These are phyloP conservation scores for Brachionus sp. DNA, from an alignment of 1,140 invertebrate genomes.

Conservation along the genomic window DNA sequence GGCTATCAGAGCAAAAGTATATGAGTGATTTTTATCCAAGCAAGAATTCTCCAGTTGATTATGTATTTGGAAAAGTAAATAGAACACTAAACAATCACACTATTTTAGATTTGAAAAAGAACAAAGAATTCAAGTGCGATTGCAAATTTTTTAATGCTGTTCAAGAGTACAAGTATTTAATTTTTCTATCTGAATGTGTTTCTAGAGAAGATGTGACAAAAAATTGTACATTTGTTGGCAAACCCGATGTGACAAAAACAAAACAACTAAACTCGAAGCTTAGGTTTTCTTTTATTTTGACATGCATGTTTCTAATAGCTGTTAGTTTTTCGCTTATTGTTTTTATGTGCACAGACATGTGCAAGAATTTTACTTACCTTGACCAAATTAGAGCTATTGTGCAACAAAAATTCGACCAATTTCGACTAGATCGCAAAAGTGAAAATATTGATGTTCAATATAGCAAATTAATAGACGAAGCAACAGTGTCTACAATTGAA, in stretches of 20 bases:
- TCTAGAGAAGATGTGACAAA: not conserved
- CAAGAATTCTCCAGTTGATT: conserved; percentile 14
- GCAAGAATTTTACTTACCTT: not conserved
- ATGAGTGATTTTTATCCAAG: conserved; percentile 6
- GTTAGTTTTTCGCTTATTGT: not conserved
- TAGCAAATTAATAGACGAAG: not conserved
- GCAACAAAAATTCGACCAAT: not conserved
- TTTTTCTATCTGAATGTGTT: not conserved
- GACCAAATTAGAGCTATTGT: not conserved
- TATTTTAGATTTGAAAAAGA: not conserved
- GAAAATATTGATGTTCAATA: conserved; percentile 10
- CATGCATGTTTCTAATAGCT: not conserved
- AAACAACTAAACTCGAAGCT: not conserved
- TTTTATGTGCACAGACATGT: conserved; percentile 5
- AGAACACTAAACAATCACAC: not conserved
- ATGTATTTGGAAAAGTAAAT: not conserved
- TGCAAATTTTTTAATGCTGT: not conserved
- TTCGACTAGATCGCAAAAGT: not conserved
- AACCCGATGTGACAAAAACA: not conserved
- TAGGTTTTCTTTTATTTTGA: not conserved
- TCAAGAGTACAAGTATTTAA: not conserved
- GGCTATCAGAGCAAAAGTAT: conserved; percentile 16
- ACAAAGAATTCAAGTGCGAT: conserved; percentile 22
- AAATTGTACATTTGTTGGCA: not conserved
- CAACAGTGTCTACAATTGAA: not conserved